phyloP scores from a whole-genome alignment of 2,888 invertebrate genomes.

The Synergus itoensis region DNA sequence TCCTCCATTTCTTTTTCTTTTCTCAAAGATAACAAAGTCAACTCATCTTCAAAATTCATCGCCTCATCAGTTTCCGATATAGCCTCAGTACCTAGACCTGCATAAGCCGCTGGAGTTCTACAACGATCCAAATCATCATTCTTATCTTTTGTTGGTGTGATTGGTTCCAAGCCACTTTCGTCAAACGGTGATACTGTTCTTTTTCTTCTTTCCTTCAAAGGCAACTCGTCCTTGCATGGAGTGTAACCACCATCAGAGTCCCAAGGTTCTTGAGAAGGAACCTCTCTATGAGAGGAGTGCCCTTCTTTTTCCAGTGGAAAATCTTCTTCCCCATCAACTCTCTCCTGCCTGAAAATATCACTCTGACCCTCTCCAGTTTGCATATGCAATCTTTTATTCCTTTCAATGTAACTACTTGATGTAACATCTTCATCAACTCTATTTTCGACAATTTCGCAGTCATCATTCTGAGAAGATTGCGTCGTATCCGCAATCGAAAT shows the following conservation, averaged over 20 bases:
- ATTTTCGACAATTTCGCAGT: slow-evolving; percentile 47
- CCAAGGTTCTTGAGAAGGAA: slow-evolving; percentile 60
- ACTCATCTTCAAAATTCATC: slow-evolving; percentile 76
- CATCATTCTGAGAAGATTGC: slow-evolving; percentile 50
- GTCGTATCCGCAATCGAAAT: slow-evolving; percentile 37
- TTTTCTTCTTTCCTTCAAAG: slow-evolving; percentile 59
- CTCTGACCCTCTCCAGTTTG: slow-evolving; percentile 54
- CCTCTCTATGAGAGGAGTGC: not conserved
- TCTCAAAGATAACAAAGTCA: slow-evolving; percentile 71
- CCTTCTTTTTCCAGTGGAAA: slow-evolving; percentile 68
- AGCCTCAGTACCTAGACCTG: slow-evolving; percentile 77
- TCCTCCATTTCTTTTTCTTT: slow-evolving; percentile 69
- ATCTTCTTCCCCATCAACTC: slow-evolving; percentile 62
- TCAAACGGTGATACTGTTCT: slow-evolving; percentile 52
- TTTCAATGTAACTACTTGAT: slow-evolving; percentile 57
- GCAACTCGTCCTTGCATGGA: slow-evolving; percentile 74
- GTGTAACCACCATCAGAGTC: slow-evolving; percentile 75
- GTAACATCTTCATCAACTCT: slow-evolving; percentile 47
- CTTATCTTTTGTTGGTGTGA: slow-evolving; percentile 72
- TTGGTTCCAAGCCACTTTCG: slow-evolving; percentile 73
- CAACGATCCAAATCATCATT: slow-evolving; percentile 74
- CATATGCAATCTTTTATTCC: slow-evolving; percentile 57
- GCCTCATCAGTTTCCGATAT: slow-evolving; percentile 77
- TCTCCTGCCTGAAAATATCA: slow-evolving; percentile 41
- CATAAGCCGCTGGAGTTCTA: slow-evolving; percentile 75